A percentile compares a stretch with the other conserved stretches of the same genome.
These are phyloP conservation scores for Drosophila flavopinicola DNA, from an alignment of 2,888 invertebrate species.

Conservation along the genomic window DNA sequence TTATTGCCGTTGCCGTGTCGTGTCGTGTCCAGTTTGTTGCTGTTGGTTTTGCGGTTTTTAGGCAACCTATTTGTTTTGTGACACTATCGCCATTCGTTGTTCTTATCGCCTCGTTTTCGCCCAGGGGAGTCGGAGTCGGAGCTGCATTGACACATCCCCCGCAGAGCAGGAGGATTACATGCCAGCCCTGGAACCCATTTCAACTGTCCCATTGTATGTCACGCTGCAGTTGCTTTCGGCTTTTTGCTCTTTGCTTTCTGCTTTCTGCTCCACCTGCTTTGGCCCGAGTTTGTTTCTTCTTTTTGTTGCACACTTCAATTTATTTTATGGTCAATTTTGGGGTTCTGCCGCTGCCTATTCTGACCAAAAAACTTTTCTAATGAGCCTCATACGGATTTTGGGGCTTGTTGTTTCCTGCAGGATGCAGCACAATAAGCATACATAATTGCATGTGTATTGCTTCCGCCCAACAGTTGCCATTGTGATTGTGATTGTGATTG, in stretches of 20 bases:
- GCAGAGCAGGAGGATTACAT: constrained; percentile 28
- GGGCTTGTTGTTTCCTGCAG: constrained; percentile 46
- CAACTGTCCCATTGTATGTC: constrained; percentile 60
- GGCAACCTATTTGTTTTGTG: constrained; percentile 77
- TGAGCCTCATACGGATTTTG: constrained; percentile 63
- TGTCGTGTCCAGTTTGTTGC: constrained; percentile 51
- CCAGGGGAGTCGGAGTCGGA: constrained; percentile 33
- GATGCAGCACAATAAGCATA: constrained; percentile 56
- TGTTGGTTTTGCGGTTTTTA: constrained; percentile 71
- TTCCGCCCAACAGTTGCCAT: constrained; percentile 34
- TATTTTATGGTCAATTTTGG: constrained; percentile 65
- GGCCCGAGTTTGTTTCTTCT: constrained; percentile 14
- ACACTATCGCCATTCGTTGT: constrained; percentile 65
- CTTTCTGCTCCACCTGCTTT: constrained; percentile 35
- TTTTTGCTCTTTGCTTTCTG: constrained; percentile 19
- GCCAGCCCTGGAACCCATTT: constrained; percentile 54
- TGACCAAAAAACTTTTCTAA: constrained; percentile 64
- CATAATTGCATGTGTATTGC: constrained; percentile 56
- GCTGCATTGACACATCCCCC: constrained; percentile 60
- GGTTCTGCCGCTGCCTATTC: constrained; percentile 34
- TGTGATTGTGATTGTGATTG: constrained; percentile 15
- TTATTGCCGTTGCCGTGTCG: constrained; percentile 29
- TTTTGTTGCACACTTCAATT: constrained; percentile 59
- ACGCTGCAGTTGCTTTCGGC: constrained; percentile 64
- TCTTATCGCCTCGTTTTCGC: constrained; percentile 53